Conservation (phyloP, 1,140 invertebrate genomes). For the Ceratoteleas bidentatus region DNA sequence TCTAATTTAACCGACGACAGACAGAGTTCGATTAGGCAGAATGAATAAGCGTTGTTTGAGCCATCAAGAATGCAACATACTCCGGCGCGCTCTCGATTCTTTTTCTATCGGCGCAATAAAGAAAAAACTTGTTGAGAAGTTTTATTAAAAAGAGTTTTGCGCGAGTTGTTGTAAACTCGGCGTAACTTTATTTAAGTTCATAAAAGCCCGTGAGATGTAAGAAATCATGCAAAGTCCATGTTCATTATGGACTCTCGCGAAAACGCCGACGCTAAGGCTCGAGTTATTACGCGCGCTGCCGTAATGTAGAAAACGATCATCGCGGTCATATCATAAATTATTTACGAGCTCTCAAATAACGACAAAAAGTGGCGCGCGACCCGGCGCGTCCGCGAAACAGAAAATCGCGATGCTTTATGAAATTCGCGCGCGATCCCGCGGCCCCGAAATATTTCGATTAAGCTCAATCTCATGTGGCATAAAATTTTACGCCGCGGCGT, state of each 20-base stretch:
- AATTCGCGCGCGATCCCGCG: slow-evolving; percentile 21
- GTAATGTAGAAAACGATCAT: slow-evolving; percentile 60
- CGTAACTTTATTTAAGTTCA: slow-evolving; percentile 66
- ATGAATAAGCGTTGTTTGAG: slow-evolving; percentile 40
- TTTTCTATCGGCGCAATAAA: slow-evolving; percentile 51
- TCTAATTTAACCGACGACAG: slow-evolving; percentile 14
- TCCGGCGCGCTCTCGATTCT: slow-evolving; percentile 24
- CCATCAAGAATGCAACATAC: slow-evolving; percentile 31
- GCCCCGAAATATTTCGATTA: slow-evolving; percentile 32
- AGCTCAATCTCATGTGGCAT: slow-evolving; percentile 4
- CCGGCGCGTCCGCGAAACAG: slow-evolving; percentile 16
- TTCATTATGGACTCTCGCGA: slow-evolving; percentile 62
- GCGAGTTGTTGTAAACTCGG: slow-evolving; percentile 57
- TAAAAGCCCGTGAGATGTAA: slow-evolving; percentile 62
- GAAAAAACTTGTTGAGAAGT: slow-evolving; percentile 51
- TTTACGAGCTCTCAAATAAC: slow-evolving; percentile 58
- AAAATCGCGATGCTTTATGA: slow-evolving; percentile 45
- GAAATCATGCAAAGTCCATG: slow-evolving; percentile 66
- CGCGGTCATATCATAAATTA: slow-evolving; percentile 62
- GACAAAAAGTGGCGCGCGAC: slow-evolving; percentile 43
- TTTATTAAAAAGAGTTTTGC: slow-evolving; percentile 56
- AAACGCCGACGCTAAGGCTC: slow-evolving; percentile 25
- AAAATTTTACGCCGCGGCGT: slow-evolving; percentile 12
- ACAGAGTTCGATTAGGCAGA: slow-evolving; percentile 18
- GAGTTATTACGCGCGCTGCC: slow-evolving; percentile 50